Evolutionary conservation across 2,797 vertebrate genomes (phyloP).

Genomic region (Carduelis carduelis): DNA sequence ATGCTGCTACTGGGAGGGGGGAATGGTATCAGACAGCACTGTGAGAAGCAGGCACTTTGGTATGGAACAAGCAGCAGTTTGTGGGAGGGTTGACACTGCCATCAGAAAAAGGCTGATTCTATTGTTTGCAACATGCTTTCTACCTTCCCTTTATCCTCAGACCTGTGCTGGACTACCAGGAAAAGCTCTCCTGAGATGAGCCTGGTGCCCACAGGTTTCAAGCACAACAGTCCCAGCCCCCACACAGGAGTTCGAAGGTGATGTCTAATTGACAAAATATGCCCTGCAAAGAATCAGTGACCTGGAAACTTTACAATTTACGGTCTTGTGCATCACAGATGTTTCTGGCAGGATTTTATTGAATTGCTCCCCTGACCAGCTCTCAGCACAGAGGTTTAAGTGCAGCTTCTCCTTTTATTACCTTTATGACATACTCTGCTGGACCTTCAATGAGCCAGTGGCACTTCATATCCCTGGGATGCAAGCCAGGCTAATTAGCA

Average conservation of each 20-base stretch:
- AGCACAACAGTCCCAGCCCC: neutral
- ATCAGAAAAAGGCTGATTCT: neutral
- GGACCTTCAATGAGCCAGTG: conserved; percentile 52
- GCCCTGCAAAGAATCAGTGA: neutral
- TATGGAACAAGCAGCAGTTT: neutral
- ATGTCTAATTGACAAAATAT: neutral
- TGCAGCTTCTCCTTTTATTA: conserved; percentile 35
- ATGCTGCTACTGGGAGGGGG: neutral
- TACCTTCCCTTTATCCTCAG: neutral
- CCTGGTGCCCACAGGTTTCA: neutral
- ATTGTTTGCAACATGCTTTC: neutral
- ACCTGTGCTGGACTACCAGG: neutral
- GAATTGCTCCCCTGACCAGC: neutral
- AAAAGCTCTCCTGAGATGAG: neutral
- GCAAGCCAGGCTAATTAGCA: conserved; percentile 41
- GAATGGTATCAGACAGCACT: neutral
- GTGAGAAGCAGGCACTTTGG: neutral
- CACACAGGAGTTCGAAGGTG: neutral
- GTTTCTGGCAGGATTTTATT: conserved; percentile 27
- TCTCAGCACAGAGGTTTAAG: neutral
- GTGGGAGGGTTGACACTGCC: neutral
- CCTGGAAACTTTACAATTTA: neutral
- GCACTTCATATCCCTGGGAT: conserved; percentile 29
- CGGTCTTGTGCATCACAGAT: neutral
- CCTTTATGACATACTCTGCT: conserved; percentile 25